These are phyloP conservation scores for Drosophila pandora DNA, from an alignment of 1,140 invertebrate species.

Conservation along the genomic window DNA sequence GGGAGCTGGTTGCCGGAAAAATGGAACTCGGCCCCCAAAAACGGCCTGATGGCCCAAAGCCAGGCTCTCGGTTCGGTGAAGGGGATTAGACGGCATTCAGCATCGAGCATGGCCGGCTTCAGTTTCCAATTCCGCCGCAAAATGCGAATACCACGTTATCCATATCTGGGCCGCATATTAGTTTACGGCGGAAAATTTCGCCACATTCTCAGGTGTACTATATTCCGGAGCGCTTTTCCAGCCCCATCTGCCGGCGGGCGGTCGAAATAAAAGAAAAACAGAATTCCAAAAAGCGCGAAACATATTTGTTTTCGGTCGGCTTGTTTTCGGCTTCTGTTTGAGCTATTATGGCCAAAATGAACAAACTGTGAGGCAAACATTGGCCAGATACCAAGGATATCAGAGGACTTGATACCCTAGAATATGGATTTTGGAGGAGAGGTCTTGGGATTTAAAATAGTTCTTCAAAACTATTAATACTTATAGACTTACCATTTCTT, in stretches of 20 bases:
- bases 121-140: conserved; percentile 32
- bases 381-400: conserved; percentile 8
- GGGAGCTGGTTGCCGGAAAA: conserved; percentile 26
- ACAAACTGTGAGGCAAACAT: conserved; percentile 17
- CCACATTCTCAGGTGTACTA: conserved; percentile 23
- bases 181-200: conserved; percentile 44
- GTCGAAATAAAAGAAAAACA: conserved; percentile 62
- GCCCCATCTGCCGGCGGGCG: conserved; percentile 28
- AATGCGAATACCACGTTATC: conserved; percentile 16
- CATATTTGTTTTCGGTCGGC: conserved; percentile 51
- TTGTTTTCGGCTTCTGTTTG: conserved; percentile 9
- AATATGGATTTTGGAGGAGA: neutral
- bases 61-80: conserved; percentile 21
- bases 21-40: conserved; percentile 26
- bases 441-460: no score
- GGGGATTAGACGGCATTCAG: conserved; percentile 29
- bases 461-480: neutral
- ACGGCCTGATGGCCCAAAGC: conserved; percentile 58
- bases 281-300: conserved; percentile 45
- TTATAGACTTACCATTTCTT: no score
- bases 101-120: conserved; percentile 3
- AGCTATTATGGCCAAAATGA: conserved; percentile 33
- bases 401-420: neutral
- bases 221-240: conserved; percentile 24
- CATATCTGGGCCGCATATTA: conserved; percentile 41